A percentile compares a stretch with the other conserved stretches of the same genome.
Evolutionary conservation across 2,888 invertebrate species (phyloP).

Genomic region (Idaea dimidiata): DNA sequence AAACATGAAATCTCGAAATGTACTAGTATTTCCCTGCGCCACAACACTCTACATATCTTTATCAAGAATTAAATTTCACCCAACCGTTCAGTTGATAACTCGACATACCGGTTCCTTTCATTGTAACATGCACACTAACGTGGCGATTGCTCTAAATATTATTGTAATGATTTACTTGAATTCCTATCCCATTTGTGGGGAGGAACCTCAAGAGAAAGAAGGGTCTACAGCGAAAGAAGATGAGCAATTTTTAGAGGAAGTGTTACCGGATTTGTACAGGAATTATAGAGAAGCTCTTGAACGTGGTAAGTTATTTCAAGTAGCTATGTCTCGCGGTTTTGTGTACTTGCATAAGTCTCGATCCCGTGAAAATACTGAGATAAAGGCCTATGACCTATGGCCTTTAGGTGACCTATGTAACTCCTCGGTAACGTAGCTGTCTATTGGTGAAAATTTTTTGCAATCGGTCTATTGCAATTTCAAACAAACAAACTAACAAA

Average conservation of each 20-base stretch:
- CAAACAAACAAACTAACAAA: no score
- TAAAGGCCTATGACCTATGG: no score
- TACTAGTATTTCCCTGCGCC: background rate
- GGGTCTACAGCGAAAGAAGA: background rate
- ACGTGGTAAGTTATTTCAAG: slow-evolving; percentile 33
- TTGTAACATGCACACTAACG: slow-evolving; percentile 17
- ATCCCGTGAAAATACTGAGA: no score
- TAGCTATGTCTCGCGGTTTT: background rate
- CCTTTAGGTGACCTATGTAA: no score
- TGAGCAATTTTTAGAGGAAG: slow-evolving; percentile 22
- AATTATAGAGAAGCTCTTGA: slow-evolving; percentile 44
- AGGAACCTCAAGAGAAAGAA: slow-evolving; percentile 6
- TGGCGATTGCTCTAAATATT: slow-evolving; percentile 14
- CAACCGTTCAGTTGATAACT: slow-evolving; percentile 42
- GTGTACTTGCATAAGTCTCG: no score
- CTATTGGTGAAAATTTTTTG: no score
- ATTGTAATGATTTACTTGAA: slow-evolving; percentile 13
- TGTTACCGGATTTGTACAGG: slow-evolving; percentile 38
- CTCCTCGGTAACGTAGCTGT: no score
- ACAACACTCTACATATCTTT: slow-evolving; percentile 9
- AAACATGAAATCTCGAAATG: background rate
- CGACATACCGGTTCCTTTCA: slow-evolving; percentile 26
- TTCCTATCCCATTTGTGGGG: slow-evolving; percentile 18
- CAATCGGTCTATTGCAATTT: no score
- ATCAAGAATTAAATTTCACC: slow-evolving; percentile 47